Evolutionary conservation across 2,888 invertebrate genomes (phyloP).

Genomic region (Plagiodera versicolora): DNA sequence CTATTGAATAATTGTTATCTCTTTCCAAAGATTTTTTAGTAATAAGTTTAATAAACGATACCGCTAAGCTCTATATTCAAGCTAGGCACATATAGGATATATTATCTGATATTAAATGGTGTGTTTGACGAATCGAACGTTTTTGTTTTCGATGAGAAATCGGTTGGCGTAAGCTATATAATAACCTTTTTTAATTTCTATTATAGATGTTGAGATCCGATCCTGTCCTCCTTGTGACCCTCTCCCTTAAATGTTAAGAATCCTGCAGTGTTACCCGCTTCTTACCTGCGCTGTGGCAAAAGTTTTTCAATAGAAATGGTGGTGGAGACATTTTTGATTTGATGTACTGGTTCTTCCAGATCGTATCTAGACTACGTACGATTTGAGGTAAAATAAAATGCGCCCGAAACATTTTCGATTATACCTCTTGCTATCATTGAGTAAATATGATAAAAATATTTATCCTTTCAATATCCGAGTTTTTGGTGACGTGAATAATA

Average conservation of each 20-base stretch:
- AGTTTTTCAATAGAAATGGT: conserved; percentile 50
- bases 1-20: conserved; percentile 55
- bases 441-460: too few species aligned
- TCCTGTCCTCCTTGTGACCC: conserved; percentile 39
- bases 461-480: too few species aligned
- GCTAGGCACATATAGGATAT: conserved; percentile 44
- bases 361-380: conserved; percentile 26
- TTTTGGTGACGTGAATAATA: too few species aligned
- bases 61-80: conserved; percentile 49
- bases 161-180: conserved; percentile 36
- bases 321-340: conserved; percentile 45
- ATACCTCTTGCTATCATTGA: too few species aligned
- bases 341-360: conserved; percentile 41
- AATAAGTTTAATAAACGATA: conserved; percentile 49
- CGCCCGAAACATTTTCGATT: background rate
- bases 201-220: conserved; percentile 49
- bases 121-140: conserved; percentile 35
- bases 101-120: conserved; percentile 35
- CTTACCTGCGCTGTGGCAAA: conserved; percentile 52
- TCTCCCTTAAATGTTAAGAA: conserved; percentile 41
- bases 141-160: conserved; percentile 34
- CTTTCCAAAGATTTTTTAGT: conserved; percentile 57
- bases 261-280: conserved; percentile 50
- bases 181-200: conserved; percentile 34
- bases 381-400: conserved; percentile 23